Base-by-base conservation (phyloP, 2,888 invertebrate genomes). In the Tubiluchus corallicola region DNA sequence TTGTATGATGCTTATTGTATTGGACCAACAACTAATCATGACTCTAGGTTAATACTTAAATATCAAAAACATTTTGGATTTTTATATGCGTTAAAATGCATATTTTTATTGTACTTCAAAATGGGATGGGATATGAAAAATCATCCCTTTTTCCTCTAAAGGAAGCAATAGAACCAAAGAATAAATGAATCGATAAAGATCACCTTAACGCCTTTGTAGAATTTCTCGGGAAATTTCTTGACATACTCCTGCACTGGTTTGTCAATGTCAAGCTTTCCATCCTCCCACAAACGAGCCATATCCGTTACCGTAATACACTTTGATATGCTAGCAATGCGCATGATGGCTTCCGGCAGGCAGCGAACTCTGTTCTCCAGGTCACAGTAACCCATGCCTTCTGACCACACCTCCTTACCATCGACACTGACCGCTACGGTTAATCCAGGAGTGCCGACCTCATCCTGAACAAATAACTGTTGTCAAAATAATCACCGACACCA, bases 251-350 rank as follows among this genome's bases (percentile, higher is more conserved):
- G 66, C 5, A 73, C 59, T 2, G 67, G 63, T 48, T 61, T 61
- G 51, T 72, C 72, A 18, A 73, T 51, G 52, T 73, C 69, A 38
- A 74, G 55, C 50, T 62, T 62, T 1, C 68, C 69, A 21, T 61
- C 57, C 53, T 73, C 68, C 53, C 65, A 60, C 2, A 71, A 56
- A 51, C 64, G 65, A 17, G 68, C 73, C 39, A 70, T 63, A 20
- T 68, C 58, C 13, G 68, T 59, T 60, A 70, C 67, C 13, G 73
- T 70, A 46, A 74, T 61, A 13, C 68, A 55, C 54, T 74, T 74
- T 54, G 71, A 71, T 49, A 74, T 72, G 52, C 71, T 71, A 37
- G 73, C 74, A 45, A 74, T 73, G 21, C 74, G 58, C 64, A 74
- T 67, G 1, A 72, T 66, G 15, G 68, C 65, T 5, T 64, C 54